phyloP scores from a whole-genome alignment of 2,113 vertebrate genomes.

The Python bivittatus region DNA sequence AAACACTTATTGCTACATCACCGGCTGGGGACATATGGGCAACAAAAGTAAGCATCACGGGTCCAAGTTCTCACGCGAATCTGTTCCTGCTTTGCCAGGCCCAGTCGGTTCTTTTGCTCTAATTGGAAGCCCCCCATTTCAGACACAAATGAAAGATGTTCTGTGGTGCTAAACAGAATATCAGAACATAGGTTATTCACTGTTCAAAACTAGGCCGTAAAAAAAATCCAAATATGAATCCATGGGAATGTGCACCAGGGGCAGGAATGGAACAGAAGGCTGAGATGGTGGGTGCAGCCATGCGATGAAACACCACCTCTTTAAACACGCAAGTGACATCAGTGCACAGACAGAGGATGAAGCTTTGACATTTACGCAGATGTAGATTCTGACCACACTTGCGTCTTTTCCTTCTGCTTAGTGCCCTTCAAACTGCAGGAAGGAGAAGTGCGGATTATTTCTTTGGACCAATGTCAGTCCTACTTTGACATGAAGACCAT shows the following conservation, averaged over 20 bases:
- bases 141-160: not conserved
- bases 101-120: not conserved
- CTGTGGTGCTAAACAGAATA: not conserved
- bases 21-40: slow-evolving; percentile 96
- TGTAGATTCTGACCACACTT: slow-evolving; percentile 9
- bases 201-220: not conserved
- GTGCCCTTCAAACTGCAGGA: slow-evolving; percentile 98
- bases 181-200: not conserved
- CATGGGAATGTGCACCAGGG: not conserved
- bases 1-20: slow-evolving; percentile 95
- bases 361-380: not conserved
- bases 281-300: not conserved
- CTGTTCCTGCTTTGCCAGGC: not conserved
- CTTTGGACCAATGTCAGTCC: slow-evolving; percentile 87
- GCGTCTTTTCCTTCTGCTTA: slow-evolving; percentile 54
- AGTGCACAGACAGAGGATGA: not conserved
- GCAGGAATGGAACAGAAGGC: not conserved
- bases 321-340: not conserved
- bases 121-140: not conserved
- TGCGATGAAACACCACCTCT: not conserved
- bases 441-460: slow-evolving; percentile 93
- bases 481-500: slow-evolving; percentile 97
- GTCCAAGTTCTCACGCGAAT: not conserved
- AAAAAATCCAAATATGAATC: not conserved
- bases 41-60: slow-evolving; percentile 84